phyloP scores from a whole-genome alignment of 2,888 invertebrate genomes.

The Deladenus siricidicola region DNA sequence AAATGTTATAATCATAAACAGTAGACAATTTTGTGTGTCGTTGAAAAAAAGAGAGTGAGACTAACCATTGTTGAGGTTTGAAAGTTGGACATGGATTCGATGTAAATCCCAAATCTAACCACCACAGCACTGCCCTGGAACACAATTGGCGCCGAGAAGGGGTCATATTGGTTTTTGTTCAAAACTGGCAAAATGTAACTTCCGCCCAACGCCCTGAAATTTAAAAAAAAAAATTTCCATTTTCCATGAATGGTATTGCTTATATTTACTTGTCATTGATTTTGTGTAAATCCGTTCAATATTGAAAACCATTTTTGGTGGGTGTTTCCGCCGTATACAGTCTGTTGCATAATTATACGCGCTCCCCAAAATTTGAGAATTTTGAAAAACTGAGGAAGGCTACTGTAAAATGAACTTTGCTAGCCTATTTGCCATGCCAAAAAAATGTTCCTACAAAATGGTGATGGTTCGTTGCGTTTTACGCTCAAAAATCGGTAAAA shows the following conservation, averaged over 20 bases:
- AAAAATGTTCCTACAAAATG: too few relatives aligned
- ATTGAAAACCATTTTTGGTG: not conserved
- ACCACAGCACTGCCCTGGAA: slow-evolving; percentile 47
- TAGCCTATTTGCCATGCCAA: too few relatives aligned
- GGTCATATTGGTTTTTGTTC: slow-evolving; percentile 51
- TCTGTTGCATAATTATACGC: too few relatives aligned
- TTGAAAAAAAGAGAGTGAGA: too few relatives aligned
- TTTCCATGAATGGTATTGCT: not conserved
- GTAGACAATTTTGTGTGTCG: too few relatives aligned
- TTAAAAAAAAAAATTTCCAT: not conserved
- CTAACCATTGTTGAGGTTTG: slow-evolving; percentile 51
- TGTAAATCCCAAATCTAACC: slow-evolving; percentile 52
- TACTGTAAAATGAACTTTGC: too few relatives aligned
- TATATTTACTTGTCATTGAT: not conserved
- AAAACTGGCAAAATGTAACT: slow-evolving; percentile 45
- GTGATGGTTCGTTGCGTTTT: too few relatives aligned
- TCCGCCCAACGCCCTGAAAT: slow-evolving; percentile 24
- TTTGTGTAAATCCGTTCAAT: not conserved
- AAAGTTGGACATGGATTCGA: slow-evolving; percentile 52
- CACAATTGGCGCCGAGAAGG: slow-evolving; percentile 50
- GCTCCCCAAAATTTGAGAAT: too few relatives aligned
- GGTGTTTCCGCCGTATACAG: not conserved
- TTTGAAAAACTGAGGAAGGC: too few relatives aligned
- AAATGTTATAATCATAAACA: too few relatives aligned
- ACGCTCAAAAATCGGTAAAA: too few relatives aligned